Percentiles rank a stretch among this genome's conserved stretches.
These are phyloP conservation scores for Lacerta bilineata DNA, from an alignment of 2,797 vertebrate genomes.

Conservation along the genomic window DNA sequence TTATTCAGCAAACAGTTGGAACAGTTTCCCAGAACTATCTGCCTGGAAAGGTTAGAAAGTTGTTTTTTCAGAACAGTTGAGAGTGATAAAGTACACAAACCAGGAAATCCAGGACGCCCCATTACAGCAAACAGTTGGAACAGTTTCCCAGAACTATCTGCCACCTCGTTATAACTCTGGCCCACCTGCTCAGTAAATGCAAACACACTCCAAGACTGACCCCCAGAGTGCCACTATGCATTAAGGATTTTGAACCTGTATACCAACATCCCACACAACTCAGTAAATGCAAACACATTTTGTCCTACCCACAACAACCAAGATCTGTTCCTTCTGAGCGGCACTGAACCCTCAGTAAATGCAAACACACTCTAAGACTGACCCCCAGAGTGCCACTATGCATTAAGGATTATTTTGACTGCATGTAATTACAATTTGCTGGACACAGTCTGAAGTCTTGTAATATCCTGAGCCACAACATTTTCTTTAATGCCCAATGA, in stretches of 20 bases:
- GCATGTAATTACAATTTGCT: slow-evolving; percentile 2
- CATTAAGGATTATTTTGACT: slow-evolving; percentile 32
- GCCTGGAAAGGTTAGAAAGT: no score
- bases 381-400: neutral
- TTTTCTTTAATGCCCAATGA: no score
- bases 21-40: slow-evolving; percentile 1
- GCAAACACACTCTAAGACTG: slow-evolving; percentile 14
- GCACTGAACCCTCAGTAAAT: no score
- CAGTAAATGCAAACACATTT: no score
- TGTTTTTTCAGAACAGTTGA: no score
- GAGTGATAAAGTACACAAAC: no score
- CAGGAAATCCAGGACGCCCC: no score
- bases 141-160: slow-evolving; percentile 1
- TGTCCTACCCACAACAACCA: no score
- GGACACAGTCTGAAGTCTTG: slow-evolving; percentile 4
- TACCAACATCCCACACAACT: no score
- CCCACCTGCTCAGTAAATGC: slow-evolving; percentile 22
- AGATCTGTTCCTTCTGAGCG: no score
- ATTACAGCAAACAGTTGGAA: slow-evolving; percentile 1
- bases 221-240: neutral
- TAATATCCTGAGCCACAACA: slow-evolving; percentile 9
- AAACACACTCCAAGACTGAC: slow-evolving; percentile 9
- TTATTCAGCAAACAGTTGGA: slow-evolving; percentile 8
- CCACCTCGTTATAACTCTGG: slow-evolving; percentile 11
- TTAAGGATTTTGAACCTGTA: no score